Evolutionary conservation across 2,797 vertebrate genomes (phyloP).

Genomic region (Eospalax fontanierii): DNA sequence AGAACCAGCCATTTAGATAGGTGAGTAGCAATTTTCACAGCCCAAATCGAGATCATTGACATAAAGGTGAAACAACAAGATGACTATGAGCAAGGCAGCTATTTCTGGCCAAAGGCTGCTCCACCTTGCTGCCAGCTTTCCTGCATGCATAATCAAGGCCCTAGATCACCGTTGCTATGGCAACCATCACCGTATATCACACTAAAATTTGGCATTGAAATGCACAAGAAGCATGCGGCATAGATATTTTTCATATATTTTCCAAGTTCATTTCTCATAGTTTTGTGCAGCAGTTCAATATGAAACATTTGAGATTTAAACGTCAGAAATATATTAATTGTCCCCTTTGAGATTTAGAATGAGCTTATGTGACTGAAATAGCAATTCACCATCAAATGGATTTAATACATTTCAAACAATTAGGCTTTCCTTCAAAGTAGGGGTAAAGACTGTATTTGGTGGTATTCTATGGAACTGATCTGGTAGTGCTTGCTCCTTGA

Average conservation of each 20-base stretch:
- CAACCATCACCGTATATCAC: slow-evolving; percentile 71
- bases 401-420: slow-evolving; percentile 57
- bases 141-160: slow-evolving; percentile 24
- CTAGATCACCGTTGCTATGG: slow-evolving; percentile 72
- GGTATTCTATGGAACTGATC: not conserved
- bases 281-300: slow-evolving; percentile 63
- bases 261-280: slow-evolving; percentile 70
- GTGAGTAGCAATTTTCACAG: slow-evolving; percentile 18
- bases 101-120: slow-evolving; percentile 51
- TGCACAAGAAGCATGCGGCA: slow-evolving; percentile 58
- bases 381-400: slow-evolving; percentile 51
- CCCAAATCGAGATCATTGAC: slow-evolving; percentile 7
- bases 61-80: slow-evolving; percentile 24
- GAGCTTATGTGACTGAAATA: slow-evolving; percentile 64
- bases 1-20: not conserved
- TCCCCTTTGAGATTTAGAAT: slow-evolving; percentile 53
- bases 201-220: slow-evolving; percentile 71
- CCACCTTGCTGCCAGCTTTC: slow-evolving; percentile 51
- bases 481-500: slow-evolving; percentile 3
- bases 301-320: slow-evolving; percentile 68
- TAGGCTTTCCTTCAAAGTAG: slow-evolving; percentile 51
- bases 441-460: not conserved
- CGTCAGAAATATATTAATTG: slow-evolving; percentile 58
- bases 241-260: slow-evolving; percentile 78
- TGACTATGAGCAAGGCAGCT: not conserved